Evolutionary conservation across 1,140 invertebrate genomes (phyloP).

Genomic region (Helicoverpa zea): DNA sequence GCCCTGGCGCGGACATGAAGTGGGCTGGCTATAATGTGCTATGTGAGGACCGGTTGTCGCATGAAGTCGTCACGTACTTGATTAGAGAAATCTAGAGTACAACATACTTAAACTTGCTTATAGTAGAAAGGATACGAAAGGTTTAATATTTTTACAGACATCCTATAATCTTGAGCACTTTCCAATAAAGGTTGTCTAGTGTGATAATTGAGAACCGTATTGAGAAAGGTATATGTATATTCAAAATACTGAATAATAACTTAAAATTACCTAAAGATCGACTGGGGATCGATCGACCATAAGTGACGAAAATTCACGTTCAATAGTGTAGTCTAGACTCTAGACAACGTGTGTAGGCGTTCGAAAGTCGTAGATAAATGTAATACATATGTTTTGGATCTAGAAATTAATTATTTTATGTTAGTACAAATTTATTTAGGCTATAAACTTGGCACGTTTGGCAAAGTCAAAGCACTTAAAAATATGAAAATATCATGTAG

Average conservation of each 20-base stretch:
- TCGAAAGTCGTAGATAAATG: not conserved
- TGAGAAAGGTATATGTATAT: no score
- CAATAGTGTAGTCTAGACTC: not conserved
- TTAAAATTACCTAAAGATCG: no score
- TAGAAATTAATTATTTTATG: conserved; percentile 4
- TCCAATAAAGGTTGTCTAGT: not conserved
- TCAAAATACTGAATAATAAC: no score
- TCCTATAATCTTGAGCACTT: not conserved
- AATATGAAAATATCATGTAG: not conserved
- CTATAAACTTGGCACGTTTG: conserved; percentile 13
- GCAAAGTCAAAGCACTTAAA: not conserved
- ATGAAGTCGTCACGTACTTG: conserved; percentile 33
- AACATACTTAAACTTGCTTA: conserved; percentile 4
- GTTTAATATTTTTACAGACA: not conserved
- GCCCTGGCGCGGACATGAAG: not conserved
- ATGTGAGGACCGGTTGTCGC: conserved; percentile 1
- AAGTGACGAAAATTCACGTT: not conserved
- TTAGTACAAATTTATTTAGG: not conserved
- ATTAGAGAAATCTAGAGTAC: conserved; percentile 30
- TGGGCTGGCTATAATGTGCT: conserved; percentile 12
- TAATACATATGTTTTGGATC: not conserved
- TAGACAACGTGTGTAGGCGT: conserved; percentile 20
- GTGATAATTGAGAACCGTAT: no score
- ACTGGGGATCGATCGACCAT: no score
- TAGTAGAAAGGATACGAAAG: not conserved